Conservation (phyloP, 1,140 invertebrate species). For the Drosophila pandora region DNA sequence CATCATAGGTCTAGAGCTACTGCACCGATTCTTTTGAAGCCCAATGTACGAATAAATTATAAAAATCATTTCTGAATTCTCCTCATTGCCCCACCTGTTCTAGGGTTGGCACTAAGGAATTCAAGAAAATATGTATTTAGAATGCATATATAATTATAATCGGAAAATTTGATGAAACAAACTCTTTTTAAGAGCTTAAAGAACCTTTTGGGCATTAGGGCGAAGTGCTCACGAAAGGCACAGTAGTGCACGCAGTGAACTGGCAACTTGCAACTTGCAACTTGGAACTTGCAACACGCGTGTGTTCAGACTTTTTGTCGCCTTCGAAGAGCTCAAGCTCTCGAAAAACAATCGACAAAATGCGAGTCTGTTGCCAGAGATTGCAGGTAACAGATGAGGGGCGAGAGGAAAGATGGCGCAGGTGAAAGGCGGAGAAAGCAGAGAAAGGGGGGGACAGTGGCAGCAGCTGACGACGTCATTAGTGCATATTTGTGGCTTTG, state of each 20-base stretch:
- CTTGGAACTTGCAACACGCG: conserved; percentile 24
- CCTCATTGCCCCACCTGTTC: no score
- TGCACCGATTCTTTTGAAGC: no score
- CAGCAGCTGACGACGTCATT: conserved; percentile 73
- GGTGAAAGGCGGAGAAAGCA: neutral
- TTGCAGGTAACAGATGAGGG: conserved; percentile 13
- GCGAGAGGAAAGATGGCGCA: neutral
- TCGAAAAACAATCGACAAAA: conserved; percentile 37
- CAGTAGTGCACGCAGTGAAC: conserved; percentile 4
- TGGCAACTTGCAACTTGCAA: neutral
- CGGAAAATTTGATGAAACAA: neutral
- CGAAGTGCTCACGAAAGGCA: conserved; percentile 10
- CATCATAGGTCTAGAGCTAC: no score
- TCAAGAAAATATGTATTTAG: no score
- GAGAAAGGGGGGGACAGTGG: conserved; percentile 1
- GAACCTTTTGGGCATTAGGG: neutral
- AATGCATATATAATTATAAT: neutral
- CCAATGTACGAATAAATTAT: no score
- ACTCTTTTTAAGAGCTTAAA: conserved; percentile 4
- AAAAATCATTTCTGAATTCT: no score
- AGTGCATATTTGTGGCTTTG: conserved; percentile 83
- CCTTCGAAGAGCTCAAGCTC: conserved; percentile 34
- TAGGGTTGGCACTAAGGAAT: no score
- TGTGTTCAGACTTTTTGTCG: conserved; percentile 39
- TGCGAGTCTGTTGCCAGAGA: conserved; percentile 18